Conservation (phyloP, 2,888 invertebrate species). For the Nineta flava region DNA sequence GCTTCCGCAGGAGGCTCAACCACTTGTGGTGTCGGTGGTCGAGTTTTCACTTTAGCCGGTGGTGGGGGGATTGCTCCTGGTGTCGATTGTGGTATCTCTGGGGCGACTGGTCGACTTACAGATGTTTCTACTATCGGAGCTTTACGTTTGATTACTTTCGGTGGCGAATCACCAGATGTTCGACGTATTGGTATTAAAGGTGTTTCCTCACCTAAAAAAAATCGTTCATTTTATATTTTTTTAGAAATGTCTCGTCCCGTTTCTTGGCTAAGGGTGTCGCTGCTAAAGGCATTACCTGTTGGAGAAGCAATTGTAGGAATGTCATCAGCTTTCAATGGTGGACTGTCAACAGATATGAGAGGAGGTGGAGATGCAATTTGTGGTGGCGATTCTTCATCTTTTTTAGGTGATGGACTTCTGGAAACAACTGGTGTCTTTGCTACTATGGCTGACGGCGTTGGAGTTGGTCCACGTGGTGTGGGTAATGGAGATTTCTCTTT, state of each 20-base stretch:
- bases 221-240: not conserved
- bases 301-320: not conserved
- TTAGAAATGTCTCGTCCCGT: not conserved
- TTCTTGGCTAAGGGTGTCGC: too few species aligned
- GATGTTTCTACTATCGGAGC: slow-evolving; percentile 17
- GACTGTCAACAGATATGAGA: not conserved
- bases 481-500: slow-evolving; percentile 1
- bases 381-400: slow-evolving; percentile 1
- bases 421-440: slow-evolving; percentile 6
- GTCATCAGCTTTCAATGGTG: not conserved
- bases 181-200: slow-evolving; percentile 26
- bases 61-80: slow-evolving; percentile 30
- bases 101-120: slow-evolving; percentile 31
- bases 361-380: slow-evolving; percentile 2
- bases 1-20: not conserved
- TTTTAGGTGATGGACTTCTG: slow-evolving; percentile 5
- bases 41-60: slow-evolving; percentile 18
- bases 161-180: slow-evolving; percentile 29
- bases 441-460: slow-evolving; percentile 9
- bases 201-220: slow-evolving; percentile 13
- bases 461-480: slow-evolving; percentile 6
- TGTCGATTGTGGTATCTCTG: slow-evolving; percentile 30
- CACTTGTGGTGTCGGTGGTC: not conserved
- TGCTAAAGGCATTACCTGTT: not conserved
- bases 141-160: slow-evolving; percentile 34